Percentiles rank a stretch among this genome's conserved stretches.
Evolutionary conservation across 2,888 invertebrate genomes (phyloP).

Genomic region (Allacma fusca): DNA sequence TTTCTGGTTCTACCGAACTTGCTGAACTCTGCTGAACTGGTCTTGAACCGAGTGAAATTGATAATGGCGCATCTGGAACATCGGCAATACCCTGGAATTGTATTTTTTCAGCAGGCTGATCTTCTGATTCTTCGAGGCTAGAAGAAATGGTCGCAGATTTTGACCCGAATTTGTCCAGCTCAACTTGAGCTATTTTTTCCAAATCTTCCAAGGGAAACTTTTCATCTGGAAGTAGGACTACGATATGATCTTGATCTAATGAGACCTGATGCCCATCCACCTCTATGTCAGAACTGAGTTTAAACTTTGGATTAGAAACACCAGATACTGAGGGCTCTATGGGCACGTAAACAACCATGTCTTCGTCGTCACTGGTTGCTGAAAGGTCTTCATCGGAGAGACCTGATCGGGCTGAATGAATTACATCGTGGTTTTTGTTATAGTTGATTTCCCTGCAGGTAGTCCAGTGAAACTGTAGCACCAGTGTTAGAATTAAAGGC

Average conservation of each 20-base stretch:
- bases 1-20: neutral
- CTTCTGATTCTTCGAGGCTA: neutral
- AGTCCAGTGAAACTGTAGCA: neutral
- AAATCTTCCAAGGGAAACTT: slow-evolving; percentile 12
- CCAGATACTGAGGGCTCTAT: neutral
- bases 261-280: neutral
- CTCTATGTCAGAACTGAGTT: neutral
- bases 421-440: neutral
- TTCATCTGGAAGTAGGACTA: slow-evolving; percentile 2
- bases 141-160: neutral
- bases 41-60: neutral
- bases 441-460: neutral
- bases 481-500: neutral
- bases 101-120: neutral
- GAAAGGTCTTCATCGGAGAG: neutral
- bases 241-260: neutral
- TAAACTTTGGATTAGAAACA: neutral
- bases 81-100: neutral
- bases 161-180: slow-evolving; percentile 7
- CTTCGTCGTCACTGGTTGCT: neutral
- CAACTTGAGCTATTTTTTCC: neutral
- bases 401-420: neutral
- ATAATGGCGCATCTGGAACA: neutral
- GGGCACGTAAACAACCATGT: neutral
- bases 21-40: too few species aligned